These are phyloP conservation scores for Hycleus phaleratus DNA, from an alignment of 1,140 invertebrate species.

Conservation along the genomic window DNA sequence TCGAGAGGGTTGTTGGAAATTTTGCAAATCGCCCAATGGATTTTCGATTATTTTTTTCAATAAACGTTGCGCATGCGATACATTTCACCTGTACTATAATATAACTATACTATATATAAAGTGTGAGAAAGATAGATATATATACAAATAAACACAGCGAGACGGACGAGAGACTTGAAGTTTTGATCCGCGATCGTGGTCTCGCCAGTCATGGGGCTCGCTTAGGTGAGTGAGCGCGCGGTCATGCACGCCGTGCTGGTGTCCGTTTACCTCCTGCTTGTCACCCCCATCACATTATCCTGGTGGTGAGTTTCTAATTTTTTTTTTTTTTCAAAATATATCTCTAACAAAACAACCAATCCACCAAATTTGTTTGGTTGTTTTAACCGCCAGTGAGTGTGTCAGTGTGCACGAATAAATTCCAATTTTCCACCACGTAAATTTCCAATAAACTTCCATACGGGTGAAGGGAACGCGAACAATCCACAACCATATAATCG, in stretches of 20 bases:
- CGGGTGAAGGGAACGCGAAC: no score
- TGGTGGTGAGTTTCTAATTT: slow-evolving; percentile 32
- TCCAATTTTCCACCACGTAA: no score
- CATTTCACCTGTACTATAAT: no score
- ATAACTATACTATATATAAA: not conserved
- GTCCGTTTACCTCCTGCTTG: slow-evolving; percentile 34
- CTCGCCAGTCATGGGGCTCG: slow-evolving; percentile 34
- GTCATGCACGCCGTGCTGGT: slow-evolving; percentile 37
- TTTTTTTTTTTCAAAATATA: no score
- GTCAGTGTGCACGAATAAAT: no score
- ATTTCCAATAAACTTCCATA: no score
- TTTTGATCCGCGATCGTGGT: slow-evolving; percentile 6
- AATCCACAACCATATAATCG: no score
- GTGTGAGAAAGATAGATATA: not conserved
- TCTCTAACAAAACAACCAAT: no score
- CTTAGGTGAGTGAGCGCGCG: slow-evolving; percentile 36
- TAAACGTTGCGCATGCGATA: no score
- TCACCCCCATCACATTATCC: slow-evolving; percentile 36
- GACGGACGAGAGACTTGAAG: not conserved
- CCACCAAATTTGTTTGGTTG: no score
- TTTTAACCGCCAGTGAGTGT: no score
- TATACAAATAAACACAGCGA: not conserved
- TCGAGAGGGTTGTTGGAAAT: no score
- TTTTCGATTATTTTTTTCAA: not conserved
- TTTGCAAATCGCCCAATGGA: not conserved